Evolutionary conservation across 2,113 vertebrate species (phyloP).

Genomic region (Serinus canaria): DNA sequence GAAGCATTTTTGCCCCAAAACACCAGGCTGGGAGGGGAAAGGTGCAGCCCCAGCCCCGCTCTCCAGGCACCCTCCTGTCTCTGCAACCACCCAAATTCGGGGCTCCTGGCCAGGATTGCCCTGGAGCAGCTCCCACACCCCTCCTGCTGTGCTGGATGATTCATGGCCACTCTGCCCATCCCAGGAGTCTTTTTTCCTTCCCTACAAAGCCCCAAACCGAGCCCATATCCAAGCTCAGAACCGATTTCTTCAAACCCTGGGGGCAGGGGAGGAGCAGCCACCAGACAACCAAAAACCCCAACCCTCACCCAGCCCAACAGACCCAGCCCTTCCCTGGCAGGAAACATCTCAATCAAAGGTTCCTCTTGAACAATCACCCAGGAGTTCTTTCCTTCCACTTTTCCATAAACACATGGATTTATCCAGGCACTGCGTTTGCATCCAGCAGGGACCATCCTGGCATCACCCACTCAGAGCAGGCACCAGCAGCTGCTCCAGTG

Average conservation of each 20-base stretch:
- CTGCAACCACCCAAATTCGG: accelerated
- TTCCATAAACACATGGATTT: not conserved
- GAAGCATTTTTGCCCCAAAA: not conserved
- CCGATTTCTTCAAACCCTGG: not conserved
- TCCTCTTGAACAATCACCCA: not conserved
- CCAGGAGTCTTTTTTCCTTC: not conserved
- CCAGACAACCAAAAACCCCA: not conserved
- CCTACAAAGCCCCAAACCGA: not conserved
- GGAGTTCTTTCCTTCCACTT: not conserved
- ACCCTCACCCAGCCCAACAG: not conserved
- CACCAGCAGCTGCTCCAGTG: not conserved
- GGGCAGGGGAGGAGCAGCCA: not conserved
- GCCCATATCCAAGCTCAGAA: not conserved
- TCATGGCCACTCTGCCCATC: not conserved
- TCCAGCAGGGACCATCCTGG: not conserved
- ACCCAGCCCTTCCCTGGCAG: not conserved
- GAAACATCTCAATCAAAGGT: not conserved
- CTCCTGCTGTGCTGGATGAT: not conserved
- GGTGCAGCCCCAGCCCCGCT: not conserved
- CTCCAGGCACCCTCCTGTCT: not conserved
- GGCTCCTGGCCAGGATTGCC: not conserved
- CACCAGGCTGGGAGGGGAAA: not conserved
- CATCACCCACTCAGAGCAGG: not conserved
- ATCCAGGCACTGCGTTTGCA: not conserved
- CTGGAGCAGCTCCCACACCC: accelerated